Evolutionary conservation across 2,888 invertebrate genomes (phyloP), one percentile per base, ranked within the genome.

Genomic region (Beris chalybata): DNA sequence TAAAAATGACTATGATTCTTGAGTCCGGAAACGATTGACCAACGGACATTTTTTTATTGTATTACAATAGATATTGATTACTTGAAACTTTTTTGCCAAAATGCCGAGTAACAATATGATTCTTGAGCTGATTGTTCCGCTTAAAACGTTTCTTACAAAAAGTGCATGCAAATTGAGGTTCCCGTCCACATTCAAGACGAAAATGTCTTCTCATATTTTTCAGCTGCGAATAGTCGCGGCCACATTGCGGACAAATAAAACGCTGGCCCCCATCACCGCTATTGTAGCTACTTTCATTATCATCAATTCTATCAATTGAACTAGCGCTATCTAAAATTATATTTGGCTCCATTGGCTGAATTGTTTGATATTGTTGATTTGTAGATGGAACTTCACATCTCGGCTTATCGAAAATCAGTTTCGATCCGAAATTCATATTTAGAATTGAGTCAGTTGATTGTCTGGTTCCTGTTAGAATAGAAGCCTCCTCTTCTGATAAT

Each of bases 111-210:
- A 66, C 48, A 54, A 73, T 71, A 68, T 73, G 73, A 66, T 69
- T 69, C 43, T 64, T 69, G 32, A 73, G 59, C 63, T 73, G 73
- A 69, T 73, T 73, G 47, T 73, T 72, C 13, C 73, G 64, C 65
- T 73, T 73, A 64, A 69, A 72, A 22, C 69, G 66, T 56, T 70
- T 68, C 54, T 66, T 68, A 82, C 89, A 90, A 79, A 85, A 83
- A 22, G 85, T 85, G 71, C 89, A 90, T 76, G 84, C 84, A 82
- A 87, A 89, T 78, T 86, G 85, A 65, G 89, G 88, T 73, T 87
- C 87, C 78, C 87, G 87, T 44, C 88, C 88, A 78, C 89, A 89
- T 80, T 89, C 89, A 72, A 88, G 61, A 38, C 69, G 67, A 56
- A 47, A 70, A 59, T 72, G 72, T 50, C 72, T 78, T 69, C 79